These are phyloP conservation scores for Ciona savignyi DNA, from an alignment of 23 tunicate genomes.

Conservation along the genomic window DNA sequence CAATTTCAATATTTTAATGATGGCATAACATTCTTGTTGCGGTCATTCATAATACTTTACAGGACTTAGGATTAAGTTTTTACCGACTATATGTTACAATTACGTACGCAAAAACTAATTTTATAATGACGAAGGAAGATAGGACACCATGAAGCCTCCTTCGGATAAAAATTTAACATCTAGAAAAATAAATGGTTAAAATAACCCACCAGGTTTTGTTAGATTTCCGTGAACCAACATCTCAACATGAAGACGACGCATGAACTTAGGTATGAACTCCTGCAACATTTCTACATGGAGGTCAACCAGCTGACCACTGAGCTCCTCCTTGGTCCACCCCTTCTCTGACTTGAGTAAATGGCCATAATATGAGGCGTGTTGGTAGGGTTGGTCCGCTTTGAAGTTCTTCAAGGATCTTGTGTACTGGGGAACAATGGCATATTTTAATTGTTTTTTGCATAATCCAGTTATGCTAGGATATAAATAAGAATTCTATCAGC, in stretches of 20 bases:
- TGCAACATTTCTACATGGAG: constrained; percentile 26
- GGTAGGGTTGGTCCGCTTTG: constrained; percentile 71
- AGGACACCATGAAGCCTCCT: too few species aligned
- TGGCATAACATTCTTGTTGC: too few species aligned
- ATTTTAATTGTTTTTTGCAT: too few species aligned
- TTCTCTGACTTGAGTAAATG: constrained; percentile 28
- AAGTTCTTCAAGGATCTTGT: constrained; percentile 64
- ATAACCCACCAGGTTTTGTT: constrained; percentile 18
- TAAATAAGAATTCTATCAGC: too few species aligned
- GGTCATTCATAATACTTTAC: too few species aligned
- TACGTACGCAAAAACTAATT: background rate
- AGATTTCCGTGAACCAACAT: constrained; percentile 60
- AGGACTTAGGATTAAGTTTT: too few species aligned
- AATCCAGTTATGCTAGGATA: too few species aligned
- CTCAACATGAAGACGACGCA: constrained; percentile 35
- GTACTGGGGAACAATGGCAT: constrained; percentile 23
- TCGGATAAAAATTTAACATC: too few species aligned
- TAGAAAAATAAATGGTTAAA: too few species aligned
- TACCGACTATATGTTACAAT: too few species aligned
- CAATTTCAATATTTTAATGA: too few species aligned
- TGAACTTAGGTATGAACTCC: constrained; percentile 28
- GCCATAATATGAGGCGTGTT: constrained; percentile 36
- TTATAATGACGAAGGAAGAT: too few species aligned
- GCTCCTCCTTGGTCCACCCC: constrained; percentile 51
- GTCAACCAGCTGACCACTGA: constrained; percentile 15